Evolutionary conservation across 2,888 invertebrate genomes (phyloP).

Genomic region (Argynnis bischoffii): DNA sequence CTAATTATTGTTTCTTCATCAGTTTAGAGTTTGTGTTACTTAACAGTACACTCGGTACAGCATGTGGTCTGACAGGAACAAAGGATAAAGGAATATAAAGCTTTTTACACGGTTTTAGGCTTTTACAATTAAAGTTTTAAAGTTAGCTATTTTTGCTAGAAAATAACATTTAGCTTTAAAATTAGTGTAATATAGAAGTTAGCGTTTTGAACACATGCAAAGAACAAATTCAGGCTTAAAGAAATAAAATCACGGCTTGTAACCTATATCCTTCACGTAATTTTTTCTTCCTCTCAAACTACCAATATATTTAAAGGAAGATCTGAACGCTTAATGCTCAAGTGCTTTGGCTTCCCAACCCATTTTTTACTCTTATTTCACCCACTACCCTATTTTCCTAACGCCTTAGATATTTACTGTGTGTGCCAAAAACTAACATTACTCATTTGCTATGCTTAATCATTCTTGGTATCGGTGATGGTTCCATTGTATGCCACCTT

Average conservation of each 20-base stretch:
- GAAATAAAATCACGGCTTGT: conserved; percentile 33
- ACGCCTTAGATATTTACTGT: conserved; percentile 43
- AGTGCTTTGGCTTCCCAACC: conserved; percentile 46
- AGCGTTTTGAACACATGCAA: conserved; percentile 13
- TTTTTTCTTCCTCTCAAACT: conserved; percentile 27
- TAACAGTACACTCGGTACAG: conserved; percentile 25
- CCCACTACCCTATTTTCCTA: conserved; percentile 41
- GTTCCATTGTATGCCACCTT: conserved; percentile 69
- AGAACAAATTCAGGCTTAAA: conserved; percentile 31
- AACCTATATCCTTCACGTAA: conserved; percentile 24
- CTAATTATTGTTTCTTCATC: conserved; percentile 44
- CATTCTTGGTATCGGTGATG: conserved; percentile 82
- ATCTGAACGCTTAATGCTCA: conserved; percentile 42
- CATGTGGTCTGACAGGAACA: conserved; percentile 39
- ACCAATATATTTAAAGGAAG: conserved; percentile 17
- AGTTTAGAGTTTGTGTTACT: conserved; percentile 34
- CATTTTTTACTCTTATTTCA: conserved; percentile 34
- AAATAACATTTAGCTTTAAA: conserved; percentile 29
- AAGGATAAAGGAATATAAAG: conserved; percentile 38
- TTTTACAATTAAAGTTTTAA: conserved; percentile 17
- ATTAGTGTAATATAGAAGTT: conserved; percentile 26
- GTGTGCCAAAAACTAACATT: conserved; percentile 58
- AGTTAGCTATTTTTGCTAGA: conserved; percentile 27
- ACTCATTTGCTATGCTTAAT: conserved; percentile 75
- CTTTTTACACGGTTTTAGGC: conserved; percentile 30